These are phyloP conservation scores for Lophius piscatorius DNA, from an alignment of 2,113 vertebrate species.

Conservation along the genomic window DNA sequence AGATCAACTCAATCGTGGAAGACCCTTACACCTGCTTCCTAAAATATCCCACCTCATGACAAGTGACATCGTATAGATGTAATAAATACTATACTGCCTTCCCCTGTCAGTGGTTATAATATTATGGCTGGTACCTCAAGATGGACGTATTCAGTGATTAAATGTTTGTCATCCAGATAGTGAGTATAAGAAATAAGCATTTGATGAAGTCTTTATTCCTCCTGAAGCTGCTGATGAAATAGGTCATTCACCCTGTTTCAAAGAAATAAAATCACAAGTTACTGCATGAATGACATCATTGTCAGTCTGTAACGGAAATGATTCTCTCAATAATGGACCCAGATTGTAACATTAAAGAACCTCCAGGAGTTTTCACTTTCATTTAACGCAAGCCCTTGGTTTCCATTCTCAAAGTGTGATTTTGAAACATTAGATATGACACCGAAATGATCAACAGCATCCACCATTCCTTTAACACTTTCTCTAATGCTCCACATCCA, in stretches of 20 bases:
- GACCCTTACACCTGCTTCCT: too few relatives aligned
- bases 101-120: too few relatives aligned
- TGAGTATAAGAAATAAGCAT: too few relatives aligned
- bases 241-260: neutral
- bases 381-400: slow-evolving; percentile 24
- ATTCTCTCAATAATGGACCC: neutral
- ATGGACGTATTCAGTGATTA: too few relatives aligned
- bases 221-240: neutral
- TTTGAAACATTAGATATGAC: neutral
- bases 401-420: neutral
- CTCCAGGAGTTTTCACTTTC: too few relatives aligned
- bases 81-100: too few relatives aligned
- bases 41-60: too few relatives aligned
- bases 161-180: too few relatives aligned
- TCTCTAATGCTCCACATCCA: slow-evolving; percentile 37
- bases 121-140: too few relatives aligned
- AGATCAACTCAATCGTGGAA: too few relatives aligned
- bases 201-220: neutral
- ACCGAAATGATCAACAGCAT: neutral
- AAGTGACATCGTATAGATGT: too few relatives aligned
- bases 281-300: neutral
- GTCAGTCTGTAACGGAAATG: slow-evolving; percentile 21
- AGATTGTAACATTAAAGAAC: slow-evolving; percentile 16
- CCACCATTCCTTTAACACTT: slow-evolving; percentile 16
- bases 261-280: neutral